These are phyloP conservation scores for Tetramorium parvispinum DNA, from an alignment of 1,140 invertebrate species.

Conservation along the genomic window DNA sequence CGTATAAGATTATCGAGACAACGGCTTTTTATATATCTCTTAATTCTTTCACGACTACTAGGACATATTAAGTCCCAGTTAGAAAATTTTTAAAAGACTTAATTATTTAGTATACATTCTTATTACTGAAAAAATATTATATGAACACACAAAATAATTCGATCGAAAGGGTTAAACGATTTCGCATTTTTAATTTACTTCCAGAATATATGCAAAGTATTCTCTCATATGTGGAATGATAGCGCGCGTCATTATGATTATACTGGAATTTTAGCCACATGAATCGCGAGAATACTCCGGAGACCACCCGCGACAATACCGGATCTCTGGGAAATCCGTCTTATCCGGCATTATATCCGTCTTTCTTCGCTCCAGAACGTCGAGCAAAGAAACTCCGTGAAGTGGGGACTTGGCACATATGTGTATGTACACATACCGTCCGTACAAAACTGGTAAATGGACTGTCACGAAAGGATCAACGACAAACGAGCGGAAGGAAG, in stretches of 20 bases:
- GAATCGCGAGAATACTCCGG: constrained; percentile 17
- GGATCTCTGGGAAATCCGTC: constrained; percentile 46
- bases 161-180: not conserved
- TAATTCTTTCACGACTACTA: too few relatives aligned
- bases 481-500: not conserved
- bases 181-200: not conserved
- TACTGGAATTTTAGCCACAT: not conserved
- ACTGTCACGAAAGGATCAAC: constrained; percentile 37
- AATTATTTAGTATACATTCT: too few relatives aligned
- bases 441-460: constrained; percentile 68
- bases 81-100: too few relatives aligned
- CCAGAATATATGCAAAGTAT: too few relatives aligned
- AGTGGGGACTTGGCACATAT: not conserved
- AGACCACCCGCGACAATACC: constrained; percentile 34
- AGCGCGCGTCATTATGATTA: constrained; percentile 7
- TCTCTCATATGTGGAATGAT: not conserved
- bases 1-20: not conserved
- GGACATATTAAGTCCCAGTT: too few relatives aligned
- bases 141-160: too few relatives aligned
- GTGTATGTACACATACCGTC: not conserved
- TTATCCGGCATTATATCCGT: constrained; percentile 57
- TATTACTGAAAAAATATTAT: too few relatives aligned
- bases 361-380: constrained; percentile 39
- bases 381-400: not conserved
- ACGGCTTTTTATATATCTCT: not conserved